A percentile compares a stretch with the other conserved stretches of the same genome.
Conservation (phyloP, 2,113 vertebrate genomes). For the Narcine bancroftii region DNA sequence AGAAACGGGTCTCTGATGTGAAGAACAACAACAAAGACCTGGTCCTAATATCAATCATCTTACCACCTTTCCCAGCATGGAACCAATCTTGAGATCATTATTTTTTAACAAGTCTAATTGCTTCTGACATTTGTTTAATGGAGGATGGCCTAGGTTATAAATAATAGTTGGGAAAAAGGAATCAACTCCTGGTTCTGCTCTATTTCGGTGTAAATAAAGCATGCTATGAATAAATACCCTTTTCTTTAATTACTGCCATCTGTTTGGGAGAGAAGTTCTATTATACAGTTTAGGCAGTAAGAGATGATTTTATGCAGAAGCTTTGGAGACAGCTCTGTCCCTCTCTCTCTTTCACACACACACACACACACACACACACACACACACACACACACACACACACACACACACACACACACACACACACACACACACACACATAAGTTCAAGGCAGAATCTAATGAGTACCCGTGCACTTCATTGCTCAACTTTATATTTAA, state of each 20-base stretch:
- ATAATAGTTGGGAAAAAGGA: conserved; percentile 25
- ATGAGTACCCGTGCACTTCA: conserved; percentile 67
- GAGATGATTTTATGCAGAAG: conserved; percentile 84
- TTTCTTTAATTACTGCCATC: conserved; percentile 89
- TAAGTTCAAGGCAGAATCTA: conserved; percentile 61
- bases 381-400: too few relatives aligned
- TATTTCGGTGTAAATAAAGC: conserved; percentile 81
- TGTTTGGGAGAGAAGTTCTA: conserved; percentile 59
- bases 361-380: too few relatives aligned
- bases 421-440: too few relatives aligned
- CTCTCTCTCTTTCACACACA: conserved; percentile 87
- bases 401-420: too few relatives aligned
- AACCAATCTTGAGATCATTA: neutral
- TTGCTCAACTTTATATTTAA: conserved; percentile 70
- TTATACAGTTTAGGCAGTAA: conserved; percentile 60
- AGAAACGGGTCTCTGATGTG: neutral
- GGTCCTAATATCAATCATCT: conserved; percentile 12
- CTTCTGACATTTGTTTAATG: conserved; percentile 33
- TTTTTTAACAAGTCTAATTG: conserved; percentile 31
- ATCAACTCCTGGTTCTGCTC: conserved; percentile 46
- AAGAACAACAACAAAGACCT: neutral
- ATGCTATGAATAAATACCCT: conserved; percentile 74
- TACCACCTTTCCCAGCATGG: neutral
- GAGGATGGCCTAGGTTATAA: conserved; percentile 24
- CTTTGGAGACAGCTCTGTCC: conserved; percentile 45